Conservation (phyloP, 2,113 vertebrate genomes). For the Dascyllus trimaculatus region DNA sequence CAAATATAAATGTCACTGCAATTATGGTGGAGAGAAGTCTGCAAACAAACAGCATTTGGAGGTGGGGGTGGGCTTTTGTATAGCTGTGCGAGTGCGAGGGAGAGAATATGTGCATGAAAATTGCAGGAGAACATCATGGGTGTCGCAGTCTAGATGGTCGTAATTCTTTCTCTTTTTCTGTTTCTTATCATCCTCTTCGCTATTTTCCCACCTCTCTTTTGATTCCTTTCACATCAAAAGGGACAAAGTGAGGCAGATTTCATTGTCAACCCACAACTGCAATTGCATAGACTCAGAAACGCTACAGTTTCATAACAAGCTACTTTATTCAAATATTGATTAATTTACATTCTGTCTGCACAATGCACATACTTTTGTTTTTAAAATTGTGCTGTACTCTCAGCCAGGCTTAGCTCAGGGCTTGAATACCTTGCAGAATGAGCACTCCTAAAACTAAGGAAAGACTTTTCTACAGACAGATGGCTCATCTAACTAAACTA, state of each 20-base stretch:
- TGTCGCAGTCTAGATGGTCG: conserved; percentile 2
- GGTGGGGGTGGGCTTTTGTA: conserved; percentile 16
- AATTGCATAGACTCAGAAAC: neutral
- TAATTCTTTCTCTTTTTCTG: conserved; percentile 1
- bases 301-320: no score
- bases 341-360: no score
- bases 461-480: conserved; percentile 13
- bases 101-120: conserved; percentile 36
- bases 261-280: neutral
- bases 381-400: neutral
- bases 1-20: conserved; percentile 79
- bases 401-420: neutral
- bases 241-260: neutral
- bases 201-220: neutral
- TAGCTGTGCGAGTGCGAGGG: neutral
- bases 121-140: conserved; percentile 11
- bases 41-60: conserved; percentile 68
- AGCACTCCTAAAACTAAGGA: no score
- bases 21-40: conserved; percentile 68
- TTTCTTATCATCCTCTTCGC: neutral
- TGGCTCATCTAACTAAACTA: conserved; percentile 23
- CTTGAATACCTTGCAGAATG: neutral
- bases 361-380: neutral
- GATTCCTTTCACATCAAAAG: neutral
- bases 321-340: neutral